Evolutionary conservation across 1,140 invertebrate species (phyloP).

Genomic region (Hylaeus volcanicus): DNA sequence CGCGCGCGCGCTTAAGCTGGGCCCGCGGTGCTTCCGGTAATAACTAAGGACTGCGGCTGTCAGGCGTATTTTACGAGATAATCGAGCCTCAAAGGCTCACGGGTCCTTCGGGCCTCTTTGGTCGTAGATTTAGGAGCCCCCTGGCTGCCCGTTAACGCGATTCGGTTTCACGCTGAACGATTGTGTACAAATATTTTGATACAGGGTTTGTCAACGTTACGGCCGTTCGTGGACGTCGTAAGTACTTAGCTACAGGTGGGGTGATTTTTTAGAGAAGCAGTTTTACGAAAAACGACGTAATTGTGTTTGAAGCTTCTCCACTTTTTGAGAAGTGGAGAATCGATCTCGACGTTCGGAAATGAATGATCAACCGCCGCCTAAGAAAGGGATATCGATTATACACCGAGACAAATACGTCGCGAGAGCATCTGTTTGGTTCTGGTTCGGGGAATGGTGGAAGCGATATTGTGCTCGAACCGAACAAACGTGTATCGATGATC

Average conservation of each 20-base stretch:
- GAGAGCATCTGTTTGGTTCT: slow-evolving; percentile 34
- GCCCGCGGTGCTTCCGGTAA: slow-evolving; percentile 54
- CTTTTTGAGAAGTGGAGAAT: too few species aligned
- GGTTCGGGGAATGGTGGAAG: neutral
- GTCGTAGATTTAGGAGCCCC: slow-evolving; percentile 1
- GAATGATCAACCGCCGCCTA: slow-evolving; percentile 24
- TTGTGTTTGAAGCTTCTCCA: too few species aligned
- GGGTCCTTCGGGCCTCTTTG: neutral
- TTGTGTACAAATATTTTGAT: slow-evolving; percentile 40
- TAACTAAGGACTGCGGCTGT: slow-evolving; percentile 52
- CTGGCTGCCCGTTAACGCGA: slow-evolving; percentile 11
- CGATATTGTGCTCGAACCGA: slow-evolving; percentile 1
- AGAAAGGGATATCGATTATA: slow-evolving; percentile 35
- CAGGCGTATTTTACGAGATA: slow-evolving; percentile 63
- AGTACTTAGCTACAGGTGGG: too few species aligned
- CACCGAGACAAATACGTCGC: neutral
- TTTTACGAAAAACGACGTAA: too few species aligned
- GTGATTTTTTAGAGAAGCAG: too few species aligned
- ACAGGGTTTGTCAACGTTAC: slow-evolving; percentile 13
- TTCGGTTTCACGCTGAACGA: neutral
- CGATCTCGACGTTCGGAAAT: neutral
- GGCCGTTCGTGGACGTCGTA: neutral
- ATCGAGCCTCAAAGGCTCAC: slow-evolving; percentile 51
- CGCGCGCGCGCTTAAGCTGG: slow-evolving; percentile 34
- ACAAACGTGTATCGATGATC: slow-evolving; percentile 29